Percentiles rank a stretch among this genome's conserved stretches.
Evolutionary conservation across 1,140 invertebrate species (phyloP).

Genomic region (Zaprionus africanus): DNA sequence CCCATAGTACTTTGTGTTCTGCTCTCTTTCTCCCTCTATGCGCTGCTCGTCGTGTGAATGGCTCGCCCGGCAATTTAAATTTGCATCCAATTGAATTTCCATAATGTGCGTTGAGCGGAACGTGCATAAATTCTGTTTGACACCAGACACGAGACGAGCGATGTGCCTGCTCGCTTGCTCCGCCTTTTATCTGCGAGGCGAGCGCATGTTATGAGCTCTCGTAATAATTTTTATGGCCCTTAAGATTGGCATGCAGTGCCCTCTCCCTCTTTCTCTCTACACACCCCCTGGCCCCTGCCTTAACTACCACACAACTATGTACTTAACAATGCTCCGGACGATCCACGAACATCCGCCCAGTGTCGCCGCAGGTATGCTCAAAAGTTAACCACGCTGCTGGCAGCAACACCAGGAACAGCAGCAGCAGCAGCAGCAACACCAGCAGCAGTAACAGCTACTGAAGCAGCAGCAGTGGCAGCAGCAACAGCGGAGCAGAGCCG

Average conservation of each 20-base stretch:
- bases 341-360: constrained; percentile 3
- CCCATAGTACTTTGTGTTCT: no score
- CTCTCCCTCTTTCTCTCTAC: neutral
- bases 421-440: constrained; percentile 23
- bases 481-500: constrained; percentile 40
- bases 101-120: constrained; percentile 67
- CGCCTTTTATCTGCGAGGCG: constrained; percentile 27
- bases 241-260: constrained; percentile 64
- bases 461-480: constrained; percentile 4
- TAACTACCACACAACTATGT: constrained; percentile 10
- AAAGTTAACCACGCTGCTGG: constrained; percentile 61
- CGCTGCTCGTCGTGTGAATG: neutral
- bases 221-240: constrained; percentile 78
- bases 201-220: constrained; percentile 68
- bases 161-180: neutral
- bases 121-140: constrained; percentile 78
- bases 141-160: constrained; percentile 40
- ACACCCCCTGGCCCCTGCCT: neutral
- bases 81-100: constrained; percentile 78
- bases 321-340: constrained; percentile 33
- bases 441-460: constrained; percentile 14
- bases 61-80: constrained; percentile 65
- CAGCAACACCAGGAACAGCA: constrained; percentile 29
- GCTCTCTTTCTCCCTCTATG: neutral
- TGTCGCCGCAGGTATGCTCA: constrained; percentile 70